These are phyloP conservation scores for Agriotes lineatus DNA, from an alignment of 2,888 invertebrate species.

Conservation along the genomic window DNA sequence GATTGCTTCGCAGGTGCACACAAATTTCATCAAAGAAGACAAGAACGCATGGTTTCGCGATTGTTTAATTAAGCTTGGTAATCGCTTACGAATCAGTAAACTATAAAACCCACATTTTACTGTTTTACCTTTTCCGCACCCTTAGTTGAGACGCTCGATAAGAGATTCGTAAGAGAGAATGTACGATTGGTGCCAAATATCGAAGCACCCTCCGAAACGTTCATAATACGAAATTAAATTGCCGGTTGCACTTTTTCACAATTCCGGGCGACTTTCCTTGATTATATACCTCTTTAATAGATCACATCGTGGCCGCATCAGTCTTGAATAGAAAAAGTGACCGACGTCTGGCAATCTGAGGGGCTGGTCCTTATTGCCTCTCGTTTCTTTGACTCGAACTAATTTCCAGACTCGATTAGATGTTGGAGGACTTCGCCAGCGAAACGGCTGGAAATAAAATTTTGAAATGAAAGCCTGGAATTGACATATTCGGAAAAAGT, in stretches of 20 bases:
- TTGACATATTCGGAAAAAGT: slow-evolving; percentile 8
- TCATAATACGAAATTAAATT: background rate
- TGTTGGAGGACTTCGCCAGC: slow-evolving; percentile 11
- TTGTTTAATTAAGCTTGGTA: slow-evolving; percentile 7
- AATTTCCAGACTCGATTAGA: slow-evolving; percentile 27
- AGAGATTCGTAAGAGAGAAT: too few relatives aligned
- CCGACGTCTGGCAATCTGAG: slow-evolving; percentile 23
- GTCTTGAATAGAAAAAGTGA: slow-evolving; percentile 25
- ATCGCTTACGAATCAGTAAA: background rate
- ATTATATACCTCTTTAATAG: slow-evolving; percentile 9
- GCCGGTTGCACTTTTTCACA: background rate
- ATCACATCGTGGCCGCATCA: slow-evolving; percentile 14
- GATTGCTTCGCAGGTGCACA: background rate
- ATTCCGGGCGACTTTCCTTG: background rate
- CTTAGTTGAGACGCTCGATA: too few relatives aligned
- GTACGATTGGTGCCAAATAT: too few relatives aligned
- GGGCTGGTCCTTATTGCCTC: slow-evolving; percentile 20
- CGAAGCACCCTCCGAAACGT: background rate
- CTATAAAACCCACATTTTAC: background rate
- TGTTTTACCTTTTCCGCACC: too few relatives aligned
- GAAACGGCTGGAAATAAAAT: slow-evolving; percentile 23
- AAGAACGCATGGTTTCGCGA: background rate
- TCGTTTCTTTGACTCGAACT: slow-evolving; percentile 24
- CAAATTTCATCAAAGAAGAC: slow-evolving; percentile 19
- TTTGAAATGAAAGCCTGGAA: slow-evolving; percentile 20